Base-by-base conservation (phyloP, 2,888 invertebrate genomes). In the Leucania comma region DNA sequence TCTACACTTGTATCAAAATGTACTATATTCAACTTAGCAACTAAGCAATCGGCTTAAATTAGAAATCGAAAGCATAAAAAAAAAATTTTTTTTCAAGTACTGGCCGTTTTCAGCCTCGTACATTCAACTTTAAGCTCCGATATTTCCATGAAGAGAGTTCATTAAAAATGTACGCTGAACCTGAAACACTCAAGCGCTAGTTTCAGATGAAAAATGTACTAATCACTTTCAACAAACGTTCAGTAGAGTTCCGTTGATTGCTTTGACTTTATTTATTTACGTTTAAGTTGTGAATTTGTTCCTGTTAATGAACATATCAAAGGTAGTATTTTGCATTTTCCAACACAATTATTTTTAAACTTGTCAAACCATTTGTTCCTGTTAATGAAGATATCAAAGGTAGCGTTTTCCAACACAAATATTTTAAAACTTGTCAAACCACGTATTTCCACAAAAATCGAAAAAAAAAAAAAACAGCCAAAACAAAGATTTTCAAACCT, bases 91-190 rank as follows among this genome's bases (percentile, higher is more conserved):
- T 42, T 38, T 20, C 24, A 38, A 6, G 9, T 22, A 24, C 5
- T 56, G 57, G 26, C 35, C 20, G 48, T n/a, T 14, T 29, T 24
- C 29, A 42, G 38, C 24, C 38, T 58, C 20, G 20, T 77, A 74
- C 63, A 42, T 68, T 72, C 22, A 72, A 64, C 35, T 63, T 53
- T 12, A 51, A 62, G 54, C 58, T 35, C 14, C 50, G 46, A 68
- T 68, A 65, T 68, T 65, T 79, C 58, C 46, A 57, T 68, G 68
- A 59, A 74, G 68, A 68, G 64, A 42, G 61, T 65, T 80, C 75
- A 80, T 78, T 80, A 80, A 79, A 77, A 79, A 58, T 59, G 53
- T 29, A 74, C 54, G 57, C 35, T 64, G 35, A 29, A 22, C 46
- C 61, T 62, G 20, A 62, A 68, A 68, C 29, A 24, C 24, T 72